Percentiles rank a stretch among this genome's conserved stretches.
Conservation (phyloP, 2,113 vertebrate genomes). For the Hipposideros armiger region DNA sequence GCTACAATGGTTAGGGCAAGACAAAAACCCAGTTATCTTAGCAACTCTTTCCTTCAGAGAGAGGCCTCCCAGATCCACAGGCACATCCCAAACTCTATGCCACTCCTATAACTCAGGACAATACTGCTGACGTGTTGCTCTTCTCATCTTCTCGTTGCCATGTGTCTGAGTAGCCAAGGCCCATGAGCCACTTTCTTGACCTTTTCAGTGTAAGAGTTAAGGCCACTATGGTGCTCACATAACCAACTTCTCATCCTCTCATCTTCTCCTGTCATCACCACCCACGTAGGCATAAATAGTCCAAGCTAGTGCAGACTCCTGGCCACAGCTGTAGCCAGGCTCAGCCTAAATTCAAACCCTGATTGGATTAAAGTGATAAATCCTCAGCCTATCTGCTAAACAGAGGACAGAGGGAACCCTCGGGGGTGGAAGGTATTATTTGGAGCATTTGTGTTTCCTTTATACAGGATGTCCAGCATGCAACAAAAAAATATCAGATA, state of each 20-base stretch:
- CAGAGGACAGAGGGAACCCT: not conserved
- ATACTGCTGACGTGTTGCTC: not conserved
- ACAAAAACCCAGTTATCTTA: conserved; percentile 24
- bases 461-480: not conserved
- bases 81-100: not conserved
- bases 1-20: not conserved
- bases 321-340: not conserved
- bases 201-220: not conserved
- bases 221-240: not conserved
- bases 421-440: not conserved
- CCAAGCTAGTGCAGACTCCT: not conserved
- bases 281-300: not conserved
- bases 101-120: not conserved
- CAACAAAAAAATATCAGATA: not conserved
- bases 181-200: not conserved
- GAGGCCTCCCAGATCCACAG: not conserved
- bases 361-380: not conserved
- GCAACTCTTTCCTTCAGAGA: not conserved
- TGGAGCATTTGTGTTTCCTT: conserved; percentile 11
- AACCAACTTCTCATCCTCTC: not conserved
- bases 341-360: not conserved
- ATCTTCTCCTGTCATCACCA: not conserved
- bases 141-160: not conserved
- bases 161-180: not conserved
- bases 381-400: not conserved